Base-by-base conservation (phyloP, 2,888 invertebrate genomes). In the Coelinius sp. region DNA sequence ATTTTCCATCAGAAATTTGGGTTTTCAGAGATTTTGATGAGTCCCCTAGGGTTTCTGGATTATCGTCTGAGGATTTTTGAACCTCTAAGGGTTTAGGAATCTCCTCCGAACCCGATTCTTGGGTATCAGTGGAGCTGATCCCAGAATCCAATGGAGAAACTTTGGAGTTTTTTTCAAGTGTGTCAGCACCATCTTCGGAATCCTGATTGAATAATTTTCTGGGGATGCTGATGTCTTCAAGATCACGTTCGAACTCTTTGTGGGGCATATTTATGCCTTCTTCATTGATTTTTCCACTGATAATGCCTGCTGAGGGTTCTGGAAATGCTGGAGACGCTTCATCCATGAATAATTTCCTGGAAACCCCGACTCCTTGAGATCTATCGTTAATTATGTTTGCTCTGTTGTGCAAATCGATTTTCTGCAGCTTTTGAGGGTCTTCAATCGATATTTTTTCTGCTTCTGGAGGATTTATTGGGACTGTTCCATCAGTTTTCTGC, bases 311-410 rank as follows among this genome's bases (percentile, higher is more conserved):
- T 31, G 14, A 27, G 10, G 27, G 14, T 27, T 24, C 62, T 6
- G 31, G 22, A n/a, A 12, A 12, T 0, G 4, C n/a, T 24, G 62
- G 22, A 0, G 38, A 22, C 6, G 56, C 17, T 5, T 69, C 84
- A 65, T 79, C 78, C 66, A 83, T 80, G 53, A 77, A 77, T 62
- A 78, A 72, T 66, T 74, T 73, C 25, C 76, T 73, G 3, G 80
- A 75, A n/a, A 78, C 73, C 41, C 79, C 78, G 64, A 78, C 69
- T 38, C 81, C 75, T 25, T 70, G 25, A 1, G 71, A 62, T 14
- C 76, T 70, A 63, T 79, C 78, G 72, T 79, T 74, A 27, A 76
- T 74, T 53, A 77, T 76, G 59, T 79, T 76, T 74, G 76, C 77
- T 52, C 74, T 68, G 53, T 78, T 75, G 69, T 80, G 73, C 38